Evolutionary conservation across 1,140 invertebrate species (phyloP).

Genomic region (Drepana arcuata): DNA sequence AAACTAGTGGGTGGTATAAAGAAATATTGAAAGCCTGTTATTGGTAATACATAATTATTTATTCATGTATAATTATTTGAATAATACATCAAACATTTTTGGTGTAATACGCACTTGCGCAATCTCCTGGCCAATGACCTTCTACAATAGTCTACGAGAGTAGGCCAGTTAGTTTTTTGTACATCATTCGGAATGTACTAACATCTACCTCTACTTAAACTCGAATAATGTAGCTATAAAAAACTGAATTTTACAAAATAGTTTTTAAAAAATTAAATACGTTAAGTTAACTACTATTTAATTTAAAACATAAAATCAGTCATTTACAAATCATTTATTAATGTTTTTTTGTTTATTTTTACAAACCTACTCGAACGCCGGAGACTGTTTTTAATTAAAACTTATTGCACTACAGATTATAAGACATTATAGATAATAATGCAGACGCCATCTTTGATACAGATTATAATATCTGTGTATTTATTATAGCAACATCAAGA

Average conservation of each 20-base stretch:
- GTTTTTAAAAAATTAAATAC: slow-evolving; percentile 41
- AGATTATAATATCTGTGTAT: neutral
- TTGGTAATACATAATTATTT: slow-evolving; percentile 51
- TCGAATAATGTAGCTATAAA: slow-evolving; percentile 18
- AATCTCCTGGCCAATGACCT: slow-evolving; percentile 27
- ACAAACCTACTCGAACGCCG: slow-evolving; percentile 22
- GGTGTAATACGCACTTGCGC: slow-evolving; percentile 54
- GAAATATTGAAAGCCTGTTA: slow-evolving; percentile 25
- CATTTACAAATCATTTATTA: slow-evolving; percentile 58
- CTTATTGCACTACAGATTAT: slow-evolving; percentile 40
- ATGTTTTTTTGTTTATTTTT: slow-evolving; percentile 31
- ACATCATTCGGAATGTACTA: slow-evolving; percentile 64
- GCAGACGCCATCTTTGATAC: neutral
- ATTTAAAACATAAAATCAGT: slow-evolving; percentile 50
- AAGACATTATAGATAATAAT: neutral
- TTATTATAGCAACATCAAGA: neutral
- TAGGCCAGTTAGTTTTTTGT: slow-evolving; percentile 51
- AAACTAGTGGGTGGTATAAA: neutral
- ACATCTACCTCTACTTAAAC: slow-evolving; percentile 41
- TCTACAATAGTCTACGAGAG: slow-evolving; percentile 17
- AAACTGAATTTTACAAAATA: slow-evolving; percentile 30
- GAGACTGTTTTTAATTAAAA: slow-evolving; percentile 22
- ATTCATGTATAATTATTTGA: slow-evolving; percentile 57
- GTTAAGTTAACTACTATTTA: slow-evolving; percentile 38
- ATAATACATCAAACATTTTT: slow-evolving; percentile 66